Evolutionary conservation across 53 echinoderm and acorn worm species (phyloP).

Genomic region (Henricia sp.): DNA sequence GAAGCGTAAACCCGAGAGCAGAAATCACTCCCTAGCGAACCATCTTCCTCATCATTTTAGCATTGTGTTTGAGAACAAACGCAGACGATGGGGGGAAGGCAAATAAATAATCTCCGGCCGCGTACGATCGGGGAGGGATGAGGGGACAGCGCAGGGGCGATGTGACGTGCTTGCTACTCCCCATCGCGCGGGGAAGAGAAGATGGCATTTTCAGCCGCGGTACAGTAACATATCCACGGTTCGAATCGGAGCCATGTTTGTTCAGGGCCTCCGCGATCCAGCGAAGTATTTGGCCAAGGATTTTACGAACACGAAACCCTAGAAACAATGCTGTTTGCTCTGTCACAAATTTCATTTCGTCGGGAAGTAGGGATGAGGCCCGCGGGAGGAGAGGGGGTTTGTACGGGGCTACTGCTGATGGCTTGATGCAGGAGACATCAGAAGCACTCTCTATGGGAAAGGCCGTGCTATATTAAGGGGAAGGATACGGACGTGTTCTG

Average conservation of each 20-base stretch:
- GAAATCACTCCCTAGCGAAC: constrained; percentile 58
- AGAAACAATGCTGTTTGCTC: constrained; percentile 66
- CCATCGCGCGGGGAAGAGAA: neutral
- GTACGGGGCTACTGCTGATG: neutral
- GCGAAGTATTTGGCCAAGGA: constrained; percentile 68
- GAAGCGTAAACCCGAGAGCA: constrained; percentile 6
- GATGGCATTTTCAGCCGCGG: constrained; percentile 37
- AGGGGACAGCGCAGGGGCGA: constrained; percentile 4
- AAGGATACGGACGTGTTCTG: constrained; percentile 10
- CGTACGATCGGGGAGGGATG: neutral
- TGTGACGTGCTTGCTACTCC: constrained; percentile 11
- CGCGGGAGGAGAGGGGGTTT: constrained; percentile 31
- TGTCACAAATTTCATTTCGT: constrained; percentile 61
- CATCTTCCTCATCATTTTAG: constrained; percentile 49
- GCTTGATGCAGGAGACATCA: constrained; percentile 35
- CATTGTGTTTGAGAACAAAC: constrained; percentile 63
- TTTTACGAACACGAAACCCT: constrained; percentile 71
- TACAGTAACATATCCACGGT: constrained; percentile 48
- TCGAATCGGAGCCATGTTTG: constrained; percentile 53
- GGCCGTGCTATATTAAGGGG: constrained; percentile 19
- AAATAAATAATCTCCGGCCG: constrained; percentile 63
- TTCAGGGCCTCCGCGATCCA: constrained; percentile 59
- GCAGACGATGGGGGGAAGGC: constrained; percentile 54
- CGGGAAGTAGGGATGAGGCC: constrained; percentile 61
- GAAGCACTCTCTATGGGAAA: neutral